Evolutionary conservation across 2,888 invertebrate genomes (phyloP), one percentile per base, ranked within the genome.

Genomic region (Acanthosepion pharaonis): DNA sequence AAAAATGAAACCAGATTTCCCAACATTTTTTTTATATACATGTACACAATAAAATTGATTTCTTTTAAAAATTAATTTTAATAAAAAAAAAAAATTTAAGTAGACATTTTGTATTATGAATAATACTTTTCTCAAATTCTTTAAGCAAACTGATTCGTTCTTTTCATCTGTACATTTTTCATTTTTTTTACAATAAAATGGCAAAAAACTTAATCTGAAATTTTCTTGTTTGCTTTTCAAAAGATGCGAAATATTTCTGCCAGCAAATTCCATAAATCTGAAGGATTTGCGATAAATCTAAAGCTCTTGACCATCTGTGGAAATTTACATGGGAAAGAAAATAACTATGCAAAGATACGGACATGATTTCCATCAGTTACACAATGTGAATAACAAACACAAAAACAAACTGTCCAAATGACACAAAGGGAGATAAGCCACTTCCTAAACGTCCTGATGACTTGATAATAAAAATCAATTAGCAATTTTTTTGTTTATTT

Each of bases 401-500:
- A 33, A 78, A 78, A 78, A 78, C n/a, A 78, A 78, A 78, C 78
- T 78, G 28, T 78, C 9, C 8, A 78, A 18, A 78, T 1, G 78
- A n/a, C n/a, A 78, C 78, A 78, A 78, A 78, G n/a, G 78, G 78
- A 78, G n/a, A 78, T 78, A n/a, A 78, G 78, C 78, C n/a, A 78
- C 78, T 78, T 78, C 15, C n/a, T 33, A n/a, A 78, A 78, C 8
- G n/a, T 78, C n/a, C n/a, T 78, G 78, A 78, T 78, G 78, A 78
- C 78, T 78, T n/a, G 78, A 78, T 78, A 78, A 78, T 78, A 78
- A 78, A 78, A 78, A 78, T 78, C 78, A 78, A 78, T 78, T 78
- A 78, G 78, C 78, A 33, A n/a, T n/a, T 78, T 78, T 78, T 8
- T 64, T 64, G 25, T 64, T 28, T 25, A 23, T 8, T 64, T 64